Evolutionary conservation across 2,888 invertebrate species (phyloP).

Genomic region (Epirrhoe alternata): DNA sequence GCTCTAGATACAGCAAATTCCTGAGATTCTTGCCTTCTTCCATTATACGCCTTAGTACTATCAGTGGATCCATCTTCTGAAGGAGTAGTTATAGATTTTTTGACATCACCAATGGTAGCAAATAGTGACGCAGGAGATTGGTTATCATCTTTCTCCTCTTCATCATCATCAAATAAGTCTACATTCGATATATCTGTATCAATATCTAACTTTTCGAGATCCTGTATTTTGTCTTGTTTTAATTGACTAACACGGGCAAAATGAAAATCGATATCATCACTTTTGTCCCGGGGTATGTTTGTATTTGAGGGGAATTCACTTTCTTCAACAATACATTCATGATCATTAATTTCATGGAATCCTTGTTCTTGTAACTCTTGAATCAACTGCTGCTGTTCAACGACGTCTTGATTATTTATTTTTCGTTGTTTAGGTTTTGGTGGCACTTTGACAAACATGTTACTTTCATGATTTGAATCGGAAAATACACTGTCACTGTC

Average conservation of each 20-base stretch:
- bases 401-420: constrained; percentile 78
- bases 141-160: constrained; percentile 86
- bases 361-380: constrained; percentile 80
- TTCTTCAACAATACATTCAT: constrained; percentile 70
- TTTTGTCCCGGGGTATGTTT: constrained; percentile 74
- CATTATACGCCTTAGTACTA: constrained; percentile 83
- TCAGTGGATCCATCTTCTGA: constrained; percentile 86
- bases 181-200: constrained; percentile 86
- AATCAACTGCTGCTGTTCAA: constrained; percentile 79
- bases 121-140: constrained; percentile 88
- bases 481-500: constrained; percentile 91
- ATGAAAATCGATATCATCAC: constrained; percentile 81
- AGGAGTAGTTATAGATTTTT: constrained; percentile 83
- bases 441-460: constrained; percentile 87
- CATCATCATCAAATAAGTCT: constrained; percentile 83
- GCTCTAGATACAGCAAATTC: constrained; percentile 94
- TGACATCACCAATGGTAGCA: constrained; percentile 90
- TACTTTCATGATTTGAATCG: constrained; percentile 87
- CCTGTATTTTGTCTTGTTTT: constrained; percentile 78
- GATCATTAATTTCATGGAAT: constrained; percentile 67
- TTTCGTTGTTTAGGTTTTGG: constrained; percentile 76
- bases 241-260: constrained; percentile 84
- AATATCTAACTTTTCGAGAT: constrained; percentile 82
- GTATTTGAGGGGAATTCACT: constrained; percentile 58
- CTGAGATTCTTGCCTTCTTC: constrained; percentile 93